A percentile compares a stretch with the other conserved stretches of the same genome.
Evolutionary conservation across 2,888 invertebrate genomes (phyloP).

Genomic region (Frankliniella intonsa): DNA sequence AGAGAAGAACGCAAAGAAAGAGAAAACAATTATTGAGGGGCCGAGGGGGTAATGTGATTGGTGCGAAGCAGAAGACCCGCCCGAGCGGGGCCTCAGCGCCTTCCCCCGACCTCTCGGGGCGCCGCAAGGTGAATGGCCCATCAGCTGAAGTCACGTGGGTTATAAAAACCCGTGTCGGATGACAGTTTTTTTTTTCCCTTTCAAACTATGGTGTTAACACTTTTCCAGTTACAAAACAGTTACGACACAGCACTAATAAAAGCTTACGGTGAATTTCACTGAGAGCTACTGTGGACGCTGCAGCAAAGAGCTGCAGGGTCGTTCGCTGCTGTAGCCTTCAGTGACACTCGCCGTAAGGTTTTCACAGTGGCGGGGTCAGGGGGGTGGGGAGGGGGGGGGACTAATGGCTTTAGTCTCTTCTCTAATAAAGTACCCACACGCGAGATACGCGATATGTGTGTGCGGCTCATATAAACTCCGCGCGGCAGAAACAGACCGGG

Average conservation of each 20-base stretch:
- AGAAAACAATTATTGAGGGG: slow-evolving; percentile 16
- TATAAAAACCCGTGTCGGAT: not conserved
- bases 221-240: too few species aligned
- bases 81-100: not conserved
- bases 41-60: not conserved
- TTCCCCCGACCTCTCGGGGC: not conserved
- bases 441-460: not conserved
- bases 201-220: not conserved
- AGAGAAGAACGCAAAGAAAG: not conserved
- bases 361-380: too few species aligned
- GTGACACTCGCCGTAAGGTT: too few species aligned
- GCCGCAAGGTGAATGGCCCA: not conserved
- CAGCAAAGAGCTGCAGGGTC: too few species aligned
- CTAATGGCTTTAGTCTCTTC: too few species aligned
- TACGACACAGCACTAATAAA: too few species aligned
- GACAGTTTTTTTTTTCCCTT: not conserved
- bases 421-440: not conserved
- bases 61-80: not conserved
- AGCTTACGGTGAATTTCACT: too few species aligned
- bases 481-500: not conserved
- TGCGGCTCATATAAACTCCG: not conserved
- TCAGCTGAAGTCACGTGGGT: not conserved
- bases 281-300: too few species aligned
- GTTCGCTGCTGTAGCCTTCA: too few species aligned
- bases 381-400: too few species aligned